These are phyloP conservation scores for Notamacropus eugenii DNA, from an alignment of 2,797 vertebrate genomes.

Conservation along the genomic window DNA sequence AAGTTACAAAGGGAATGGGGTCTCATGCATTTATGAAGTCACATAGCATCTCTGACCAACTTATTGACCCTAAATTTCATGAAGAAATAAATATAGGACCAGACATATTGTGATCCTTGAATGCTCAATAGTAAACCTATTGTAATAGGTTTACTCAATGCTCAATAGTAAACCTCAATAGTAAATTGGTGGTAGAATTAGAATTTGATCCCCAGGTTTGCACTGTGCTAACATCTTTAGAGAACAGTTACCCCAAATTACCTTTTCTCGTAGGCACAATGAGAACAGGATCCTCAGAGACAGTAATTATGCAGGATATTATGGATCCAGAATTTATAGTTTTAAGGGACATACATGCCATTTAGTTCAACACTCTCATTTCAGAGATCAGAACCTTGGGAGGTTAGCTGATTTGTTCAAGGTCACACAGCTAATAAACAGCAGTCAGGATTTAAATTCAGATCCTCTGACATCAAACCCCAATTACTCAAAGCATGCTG, in stretches of 20 bases:
- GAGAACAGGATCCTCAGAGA: not conserved
- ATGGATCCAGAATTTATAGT: not conserved
- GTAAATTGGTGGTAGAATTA: not conserved
- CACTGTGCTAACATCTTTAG: not conserved
- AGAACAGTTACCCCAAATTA: not conserved
- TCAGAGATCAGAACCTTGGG: not conserved
- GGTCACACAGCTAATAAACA: not conserved
- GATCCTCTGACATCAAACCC: not conserved
- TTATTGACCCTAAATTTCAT: not conserved
- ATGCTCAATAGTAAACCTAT: not conserved
- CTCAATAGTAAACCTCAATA: no score
- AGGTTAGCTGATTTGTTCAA: not conserved
- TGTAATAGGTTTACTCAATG: no score
- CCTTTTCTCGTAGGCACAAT: not conserved
- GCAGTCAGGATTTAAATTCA: not conserved
- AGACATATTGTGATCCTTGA: not conserved
- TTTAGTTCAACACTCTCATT: not conserved
- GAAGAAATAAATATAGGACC: not conserved
- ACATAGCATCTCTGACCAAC: not conserved
- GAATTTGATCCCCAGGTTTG: not conserved
- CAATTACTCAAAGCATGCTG: not conserved
- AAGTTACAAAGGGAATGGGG: not conserved
- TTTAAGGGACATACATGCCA: not conserved
- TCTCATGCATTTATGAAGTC: not conserved
- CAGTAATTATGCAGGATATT: not conserved